A percentile compares a stretch with the other conserved stretches of the same genome.
phyloP scores from a whole-genome alignment of 2,888 invertebrate genomes.

The Brachynemurus nebulosus region DNA sequence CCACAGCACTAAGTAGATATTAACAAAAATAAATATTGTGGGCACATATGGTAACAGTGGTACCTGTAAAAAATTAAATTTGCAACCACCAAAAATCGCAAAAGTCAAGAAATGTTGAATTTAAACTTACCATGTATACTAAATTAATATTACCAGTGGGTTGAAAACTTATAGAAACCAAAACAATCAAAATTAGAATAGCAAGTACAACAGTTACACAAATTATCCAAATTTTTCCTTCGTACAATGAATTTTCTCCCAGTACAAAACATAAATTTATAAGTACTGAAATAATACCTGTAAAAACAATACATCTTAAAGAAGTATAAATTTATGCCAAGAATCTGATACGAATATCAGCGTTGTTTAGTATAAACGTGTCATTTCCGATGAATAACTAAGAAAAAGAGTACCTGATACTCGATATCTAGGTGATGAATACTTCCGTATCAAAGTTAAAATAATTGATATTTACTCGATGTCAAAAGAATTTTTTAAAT shows the following conservation, averaged over 20 bases:
- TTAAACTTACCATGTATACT: not conserved
- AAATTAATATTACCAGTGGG: not conserved
- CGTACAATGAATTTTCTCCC: not conserved
- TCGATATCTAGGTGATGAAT: no score
- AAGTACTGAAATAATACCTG: not conserved
- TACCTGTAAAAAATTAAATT: constrained; percentile 47
- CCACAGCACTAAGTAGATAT: constrained; percentile 74
- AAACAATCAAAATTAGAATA: not conserved
- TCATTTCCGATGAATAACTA: no score
- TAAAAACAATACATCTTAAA: no score
- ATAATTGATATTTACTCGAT: no score
- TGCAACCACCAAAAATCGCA: no score
- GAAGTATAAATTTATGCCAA: no score
- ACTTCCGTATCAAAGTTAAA: no score
- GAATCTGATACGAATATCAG: no score
- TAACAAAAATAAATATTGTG: constrained; percentile 64
- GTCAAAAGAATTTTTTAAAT: no score
- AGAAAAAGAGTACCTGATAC: no score
- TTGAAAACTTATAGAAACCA: not conserved
- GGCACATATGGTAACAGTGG: constrained; percentile 75
- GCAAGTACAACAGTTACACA: not conserved
- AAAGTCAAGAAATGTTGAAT: not conserved
- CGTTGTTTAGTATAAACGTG: no score
- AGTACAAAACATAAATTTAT: not conserved
- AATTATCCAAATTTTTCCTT: constrained; percentile 1